These are phyloP conservation scores for Diachasma alloeum DNA, from an alignment of 1,140 invertebrate species.

Conservation along the genomic window DNA sequence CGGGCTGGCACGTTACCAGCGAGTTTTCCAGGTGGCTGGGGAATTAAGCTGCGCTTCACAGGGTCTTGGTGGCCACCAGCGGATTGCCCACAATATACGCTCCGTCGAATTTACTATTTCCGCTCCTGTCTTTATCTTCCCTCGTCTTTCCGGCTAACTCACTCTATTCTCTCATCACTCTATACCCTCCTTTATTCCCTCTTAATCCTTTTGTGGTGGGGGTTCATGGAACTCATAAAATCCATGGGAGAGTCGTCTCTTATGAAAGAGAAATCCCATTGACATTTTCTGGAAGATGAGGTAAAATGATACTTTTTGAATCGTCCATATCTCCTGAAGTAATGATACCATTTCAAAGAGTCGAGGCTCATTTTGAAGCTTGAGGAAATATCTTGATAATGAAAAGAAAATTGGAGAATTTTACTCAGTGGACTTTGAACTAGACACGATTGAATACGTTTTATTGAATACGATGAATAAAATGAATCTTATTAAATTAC, in stretches of 20 bases:
- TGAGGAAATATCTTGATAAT: too few relatives aligned
- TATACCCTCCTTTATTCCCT: background rate
- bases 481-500: too few relatives aligned
- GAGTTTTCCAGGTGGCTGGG: constrained; percentile 43
- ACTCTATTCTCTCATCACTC: constrained; percentile 1
- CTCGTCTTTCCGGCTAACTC: constrained; percentile 14
- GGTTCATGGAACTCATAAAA: background rate
- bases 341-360: too few relatives aligned
- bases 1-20: constrained; percentile 42
- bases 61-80: constrained; percentile 4
- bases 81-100: constrained; percentile 40
- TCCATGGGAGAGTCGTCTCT: background rate
- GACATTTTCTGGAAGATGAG: too few relatives aligned
- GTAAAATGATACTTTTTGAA: too few relatives aligned
- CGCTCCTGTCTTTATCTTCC: constrained; percentile 13
- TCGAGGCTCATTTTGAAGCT: too few relatives aligned
- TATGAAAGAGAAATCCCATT: too few relatives aligned
- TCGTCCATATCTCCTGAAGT: too few relatives aligned
- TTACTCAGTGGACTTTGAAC: background rate
- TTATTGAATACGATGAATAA: too few relatives aligned
- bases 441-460: too few relatives aligned
- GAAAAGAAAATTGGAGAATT: background rate
- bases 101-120: constrained; percentile 40
- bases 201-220: background rate
- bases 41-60: constrained; percentile 41